phyloP scores from a whole-genome alignment of 2,888 invertebrate species.

The Mallateleia sp. region DNA sequence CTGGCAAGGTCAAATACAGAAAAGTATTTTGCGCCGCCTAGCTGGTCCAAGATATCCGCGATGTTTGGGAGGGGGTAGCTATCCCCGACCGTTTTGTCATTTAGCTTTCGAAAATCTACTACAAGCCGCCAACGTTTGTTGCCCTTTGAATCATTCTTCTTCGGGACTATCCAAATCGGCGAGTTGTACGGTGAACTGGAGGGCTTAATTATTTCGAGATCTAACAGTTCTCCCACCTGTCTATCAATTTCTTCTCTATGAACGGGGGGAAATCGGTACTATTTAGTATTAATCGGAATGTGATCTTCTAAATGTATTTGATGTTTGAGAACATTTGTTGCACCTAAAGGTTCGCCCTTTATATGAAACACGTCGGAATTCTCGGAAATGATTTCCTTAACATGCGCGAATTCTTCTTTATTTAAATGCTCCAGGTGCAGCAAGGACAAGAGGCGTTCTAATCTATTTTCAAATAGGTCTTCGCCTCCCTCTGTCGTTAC shows the following conservation, averaged over 20 bases:
- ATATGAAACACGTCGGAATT: neutral
- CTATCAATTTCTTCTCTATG: conserved; percentile 37
- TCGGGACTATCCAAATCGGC: neutral
- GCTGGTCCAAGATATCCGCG: conserved; percentile 78
- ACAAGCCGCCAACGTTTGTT: conserved; percentile 57
- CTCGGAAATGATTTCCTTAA: neutral
- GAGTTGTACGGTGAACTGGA: neutral
- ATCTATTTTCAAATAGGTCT: no score
- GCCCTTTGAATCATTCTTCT: conserved; percentile 59
- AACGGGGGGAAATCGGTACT: conserved; percentile 31
- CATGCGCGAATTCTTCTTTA: neutral
- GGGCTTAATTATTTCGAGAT: neutral
- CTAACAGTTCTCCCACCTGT: conserved; percentile 11
- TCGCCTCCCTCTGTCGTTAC: no score
- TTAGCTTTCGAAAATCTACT: conserved; percentile 56
- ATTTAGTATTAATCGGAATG: neutral
- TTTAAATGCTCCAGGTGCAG: neutral
- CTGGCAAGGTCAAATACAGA: conserved; percentile 78
- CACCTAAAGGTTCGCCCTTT: neutral
- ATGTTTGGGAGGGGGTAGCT: conserved; percentile 77
- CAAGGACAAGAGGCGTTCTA: neutral
- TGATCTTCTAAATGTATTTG: no score
- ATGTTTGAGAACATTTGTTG: no score
- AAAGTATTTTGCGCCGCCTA: conserved; percentile 79
- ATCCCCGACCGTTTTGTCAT: conserved; percentile 57